Conservation (phyloP, 2,113 vertebrate genomes). For the Silurus asotus region DNA sequence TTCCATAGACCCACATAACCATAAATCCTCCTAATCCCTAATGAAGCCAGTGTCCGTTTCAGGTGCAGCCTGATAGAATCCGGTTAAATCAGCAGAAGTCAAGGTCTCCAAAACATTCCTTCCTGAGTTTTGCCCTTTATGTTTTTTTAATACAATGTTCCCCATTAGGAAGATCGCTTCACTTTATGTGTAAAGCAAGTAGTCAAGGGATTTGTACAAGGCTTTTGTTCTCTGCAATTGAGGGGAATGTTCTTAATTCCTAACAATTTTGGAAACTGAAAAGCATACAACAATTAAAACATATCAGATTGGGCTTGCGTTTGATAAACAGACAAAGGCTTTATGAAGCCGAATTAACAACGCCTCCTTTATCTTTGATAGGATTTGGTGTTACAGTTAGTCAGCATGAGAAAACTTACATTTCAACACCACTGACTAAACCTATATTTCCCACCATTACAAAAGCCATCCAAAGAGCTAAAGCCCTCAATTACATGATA, state of each 20-base stretch:
- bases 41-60: slow-evolving; percentile 56
- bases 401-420: slow-evolving; percentile 22
- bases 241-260: background rate
- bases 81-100: slow-evolving; percentile 44
- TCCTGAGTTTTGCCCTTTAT: slow-evolving; percentile 47
- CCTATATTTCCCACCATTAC: slow-evolving; percentile 50
- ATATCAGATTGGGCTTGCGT: background rate
- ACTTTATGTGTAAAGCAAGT: background rate
- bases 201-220: background rate
- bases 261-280: background rate
- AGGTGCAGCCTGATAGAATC: slow-evolving; percentile 52
- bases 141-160: slow-evolving; percentile 3
- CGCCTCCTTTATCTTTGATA: slow-evolving; percentile 25
- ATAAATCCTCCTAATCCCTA: slow-evolving; percentile 52
- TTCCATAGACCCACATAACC: slow-evolving; percentile 16
- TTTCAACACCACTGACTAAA: slow-evolving; percentile 37
- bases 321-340: slow-evolving; percentile 3
- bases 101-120: slow-evolving; percentile 56
- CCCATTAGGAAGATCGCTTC: too few relatives aligned
- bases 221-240: background rate
- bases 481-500: slow-evolving; percentile 67
- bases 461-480: slow-evolving; percentile 47
- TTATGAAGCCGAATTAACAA: background rate
- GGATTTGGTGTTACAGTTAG: slow-evolving; percentile 32
- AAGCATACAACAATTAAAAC: background rate